Evolutionary conservation across 2,797 vertebrate genomes (phyloP).

Genomic region (Manis javanica): DNA sequence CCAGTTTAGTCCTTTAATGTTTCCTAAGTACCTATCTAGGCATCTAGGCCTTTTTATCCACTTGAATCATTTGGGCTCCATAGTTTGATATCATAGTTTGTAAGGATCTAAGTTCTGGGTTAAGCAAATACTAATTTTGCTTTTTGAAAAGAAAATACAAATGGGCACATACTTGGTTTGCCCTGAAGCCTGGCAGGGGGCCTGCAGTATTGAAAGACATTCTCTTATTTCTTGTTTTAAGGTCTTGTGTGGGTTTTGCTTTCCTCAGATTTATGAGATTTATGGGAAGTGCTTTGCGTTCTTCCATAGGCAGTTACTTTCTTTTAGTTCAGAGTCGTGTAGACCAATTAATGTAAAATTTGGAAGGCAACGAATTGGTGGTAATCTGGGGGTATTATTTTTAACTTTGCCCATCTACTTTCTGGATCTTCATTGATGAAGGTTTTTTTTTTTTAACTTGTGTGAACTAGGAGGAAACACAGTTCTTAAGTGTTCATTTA

Average conservation of each 20-base stretch:
- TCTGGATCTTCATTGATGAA: background rate
- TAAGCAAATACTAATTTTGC: background rate
- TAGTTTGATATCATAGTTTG: background rate
- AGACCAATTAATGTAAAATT: background rate
- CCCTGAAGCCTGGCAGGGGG: background rate
- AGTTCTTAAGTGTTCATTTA: background rate
- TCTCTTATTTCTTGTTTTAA: background rate
- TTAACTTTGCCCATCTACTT: background rate
- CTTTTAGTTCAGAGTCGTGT: background rate
- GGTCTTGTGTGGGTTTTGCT: background rate
- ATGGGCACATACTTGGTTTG: background rate
- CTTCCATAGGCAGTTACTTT: background rate
- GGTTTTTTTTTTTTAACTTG: background rate
- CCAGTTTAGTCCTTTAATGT: background rate
- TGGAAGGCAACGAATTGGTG: background rate
- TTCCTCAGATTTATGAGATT: constrained; percentile 11
- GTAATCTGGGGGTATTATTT: background rate
- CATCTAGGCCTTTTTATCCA: background rate
- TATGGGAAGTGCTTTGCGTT: background rate
- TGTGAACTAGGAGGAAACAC: background rate
- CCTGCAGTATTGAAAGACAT: background rate
- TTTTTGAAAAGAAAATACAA: background rate
- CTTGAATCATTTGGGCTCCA: background rate
- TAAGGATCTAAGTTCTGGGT: constrained; percentile 20
- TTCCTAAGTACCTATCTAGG: background rate